Evolutionary conservation across 2,113 vertebrate genomes (phyloP).

Genomic region (Cnemophilus loriae): DNA sequence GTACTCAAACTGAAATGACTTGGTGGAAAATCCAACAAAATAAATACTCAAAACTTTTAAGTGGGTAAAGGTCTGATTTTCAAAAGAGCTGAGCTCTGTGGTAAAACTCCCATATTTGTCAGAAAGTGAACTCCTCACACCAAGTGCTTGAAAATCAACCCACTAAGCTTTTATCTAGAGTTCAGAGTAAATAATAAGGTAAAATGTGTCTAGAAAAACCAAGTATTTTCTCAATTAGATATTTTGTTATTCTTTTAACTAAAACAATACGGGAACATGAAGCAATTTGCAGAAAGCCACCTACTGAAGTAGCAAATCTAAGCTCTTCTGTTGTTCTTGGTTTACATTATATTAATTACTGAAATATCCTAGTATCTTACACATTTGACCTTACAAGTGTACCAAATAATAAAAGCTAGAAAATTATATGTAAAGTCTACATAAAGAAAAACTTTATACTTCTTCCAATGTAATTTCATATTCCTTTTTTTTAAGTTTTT

Average conservation of each 20-base stretch:
- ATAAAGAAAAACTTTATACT: neutral
- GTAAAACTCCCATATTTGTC: neutral
- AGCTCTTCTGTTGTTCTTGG: neutral
- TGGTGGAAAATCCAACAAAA: neutral
- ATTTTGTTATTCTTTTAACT: neutral
- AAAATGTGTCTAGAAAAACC: neutral
- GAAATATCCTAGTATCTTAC: neutral
- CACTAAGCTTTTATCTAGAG: neutral
- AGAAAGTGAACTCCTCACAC: neutral
- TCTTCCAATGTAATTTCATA: neutral
- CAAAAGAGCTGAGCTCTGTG: neutral
- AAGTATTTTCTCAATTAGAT: neutral
- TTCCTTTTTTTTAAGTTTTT: neutral
- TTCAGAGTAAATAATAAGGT: neutral
- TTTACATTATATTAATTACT: neutral
- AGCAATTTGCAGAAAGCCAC: neutral
- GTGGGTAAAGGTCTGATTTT: neutral
- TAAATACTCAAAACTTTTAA: neutral
- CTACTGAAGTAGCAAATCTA: neutral
- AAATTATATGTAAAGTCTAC: neutral
- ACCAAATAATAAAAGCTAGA: neutral
- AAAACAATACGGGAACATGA: neutral
- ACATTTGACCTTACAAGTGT: neutral
- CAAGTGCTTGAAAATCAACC: neutral
- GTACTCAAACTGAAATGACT: neutral